Evolutionary conservation across 1,140 invertebrate species (phyloP).

Genomic region (Drosophila parabipectinata): DNA sequence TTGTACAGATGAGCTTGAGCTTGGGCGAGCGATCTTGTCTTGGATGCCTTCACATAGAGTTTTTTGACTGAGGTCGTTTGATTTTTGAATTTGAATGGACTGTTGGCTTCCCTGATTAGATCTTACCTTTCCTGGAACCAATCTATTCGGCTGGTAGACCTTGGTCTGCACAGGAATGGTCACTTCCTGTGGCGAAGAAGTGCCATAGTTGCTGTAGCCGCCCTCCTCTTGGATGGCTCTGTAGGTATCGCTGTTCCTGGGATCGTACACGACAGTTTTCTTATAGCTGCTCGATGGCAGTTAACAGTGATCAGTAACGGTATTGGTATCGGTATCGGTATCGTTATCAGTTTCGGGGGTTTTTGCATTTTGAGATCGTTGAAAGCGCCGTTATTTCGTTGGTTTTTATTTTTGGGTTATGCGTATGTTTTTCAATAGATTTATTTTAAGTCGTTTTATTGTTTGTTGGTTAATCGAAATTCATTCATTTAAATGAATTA

Average conservation of each 20-base stretch:
- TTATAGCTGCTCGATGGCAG: slow-evolving; percentile 85
- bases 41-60: slow-evolving; percentile 45
- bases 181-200: slow-evolving; percentile 87
- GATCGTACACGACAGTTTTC: slow-evolving; percentile 91
- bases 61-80: slow-evolving; percentile 38
- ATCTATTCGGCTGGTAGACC: slow-evolving; percentile 88
- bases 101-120: slow-evolving; percentile 52
- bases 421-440: slow-evolving; percentile 53
- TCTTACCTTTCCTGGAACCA: slow-evolving; percentile 86
- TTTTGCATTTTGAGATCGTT: slow-evolving; percentile 69
- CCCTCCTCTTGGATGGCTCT: slow-evolving; percentile 92
- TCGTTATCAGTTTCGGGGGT: slow-evolving; percentile 27
- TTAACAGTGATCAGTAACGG: slow-evolving; percentile 42
- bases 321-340: slow-evolving; percentile 17
- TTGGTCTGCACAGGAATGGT: slow-evolving; percentile 88
- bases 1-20: slow-evolving; percentile 45
- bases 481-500: slow-evolving; percentile 50
- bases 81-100: slow-evolving; percentile 29
- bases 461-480: slow-evolving; percentile 51
- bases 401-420: slow-evolving; percentile 58
- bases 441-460: slow-evolving; percentile 46
- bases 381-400: slow-evolving; percentile 72
- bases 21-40: slow-evolving; percentile 31
- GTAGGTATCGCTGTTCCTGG: slow-evolving; percentile 93
- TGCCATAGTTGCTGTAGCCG: slow-evolving; percentile 83